phyloP scores from a whole-genome alignment of 2,113 vertebrate genomes.

The Corvus cornix region DNA sequence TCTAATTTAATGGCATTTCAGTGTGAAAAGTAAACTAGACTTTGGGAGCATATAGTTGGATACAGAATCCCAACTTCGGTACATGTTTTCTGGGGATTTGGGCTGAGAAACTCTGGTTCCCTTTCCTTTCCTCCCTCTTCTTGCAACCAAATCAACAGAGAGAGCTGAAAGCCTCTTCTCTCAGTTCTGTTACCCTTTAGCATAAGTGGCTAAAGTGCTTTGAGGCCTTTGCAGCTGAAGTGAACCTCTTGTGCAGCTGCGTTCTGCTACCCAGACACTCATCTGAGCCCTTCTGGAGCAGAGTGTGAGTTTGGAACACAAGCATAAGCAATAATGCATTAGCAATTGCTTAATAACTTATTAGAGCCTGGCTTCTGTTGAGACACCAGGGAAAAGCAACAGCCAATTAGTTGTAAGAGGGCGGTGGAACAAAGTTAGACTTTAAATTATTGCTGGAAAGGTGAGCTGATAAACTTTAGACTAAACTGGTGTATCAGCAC shows the following conservation, averaged over 20 bases:
- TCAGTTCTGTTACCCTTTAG: neutral
- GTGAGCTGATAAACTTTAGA: constrained; percentile 48
- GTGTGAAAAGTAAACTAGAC: neutral
- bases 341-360: constrained; percentile 44
- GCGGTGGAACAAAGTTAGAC: constrained; percentile 42
- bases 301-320: neutral
- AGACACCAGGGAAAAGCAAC: constrained; percentile 21
- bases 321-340: constrained; percentile 19
- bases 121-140: neutral
- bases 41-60: neutral
- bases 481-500: constrained; percentile 55
- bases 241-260: neutral
- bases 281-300: neutral
- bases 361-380: neutral
- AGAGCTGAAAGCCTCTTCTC: neutral
- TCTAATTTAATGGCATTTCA: neutral
- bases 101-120: neutral
- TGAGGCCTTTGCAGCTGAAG: neutral
- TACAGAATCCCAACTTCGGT: accelerated
- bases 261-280: neutral
- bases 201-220: neutral
- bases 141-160: neutral
- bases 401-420: constrained; percentile 55
- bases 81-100: neutral
- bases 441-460: constrained; percentile 50